Evolutionary conservation across 2,888 invertebrate genomes (phyloP).

Genomic region (Cephus runcator): DNA sequence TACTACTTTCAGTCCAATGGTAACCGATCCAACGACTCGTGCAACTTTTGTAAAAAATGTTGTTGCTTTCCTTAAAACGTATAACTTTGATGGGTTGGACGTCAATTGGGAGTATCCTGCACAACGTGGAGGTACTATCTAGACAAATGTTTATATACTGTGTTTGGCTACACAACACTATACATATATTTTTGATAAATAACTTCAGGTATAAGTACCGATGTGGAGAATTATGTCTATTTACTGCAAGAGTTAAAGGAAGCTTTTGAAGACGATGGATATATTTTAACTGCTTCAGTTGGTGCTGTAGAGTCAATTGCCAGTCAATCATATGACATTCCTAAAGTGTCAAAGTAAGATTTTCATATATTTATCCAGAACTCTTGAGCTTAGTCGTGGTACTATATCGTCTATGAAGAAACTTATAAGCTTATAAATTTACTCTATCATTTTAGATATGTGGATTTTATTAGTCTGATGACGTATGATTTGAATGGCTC

Average conservation of each 20-base stretch:
- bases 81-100: conserved; percentile 78
- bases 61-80: conserved; percentile 67
- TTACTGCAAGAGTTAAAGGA: conserved; percentile 70
- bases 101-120: conserved; percentile 80
- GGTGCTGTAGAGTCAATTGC: conserved; percentile 68
- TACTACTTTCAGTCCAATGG: conserved; percentile 69
- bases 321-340: conserved; percentile 71
- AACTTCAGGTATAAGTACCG: conserved; percentile 36
- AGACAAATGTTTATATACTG: conserved; percentile 18
- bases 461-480: conserved; percentile 77
- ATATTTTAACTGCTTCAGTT: conserved; percentile 52
- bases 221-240: conserved; percentile 67
- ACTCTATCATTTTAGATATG: conserved; percentile 50
- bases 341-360: conserved; percentile 68
- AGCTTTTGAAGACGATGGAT: conserved; percentile 68
- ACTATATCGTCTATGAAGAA: background rate
- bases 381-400: conserved; percentile 52
- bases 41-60: conserved; percentile 70
- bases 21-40: conserved; percentile 63
- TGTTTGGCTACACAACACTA: conserved; percentile 30
- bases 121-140: conserved; percentile 66
- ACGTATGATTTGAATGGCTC: conserved; percentile 77
- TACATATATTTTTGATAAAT: background rate
- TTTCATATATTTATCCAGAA: conserved; percentile 43
- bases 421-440: background rate